phyloP scores from a whole-genome alignment of 2,113 vertebrate genomes.

The Paratilapia polleni region DNA sequence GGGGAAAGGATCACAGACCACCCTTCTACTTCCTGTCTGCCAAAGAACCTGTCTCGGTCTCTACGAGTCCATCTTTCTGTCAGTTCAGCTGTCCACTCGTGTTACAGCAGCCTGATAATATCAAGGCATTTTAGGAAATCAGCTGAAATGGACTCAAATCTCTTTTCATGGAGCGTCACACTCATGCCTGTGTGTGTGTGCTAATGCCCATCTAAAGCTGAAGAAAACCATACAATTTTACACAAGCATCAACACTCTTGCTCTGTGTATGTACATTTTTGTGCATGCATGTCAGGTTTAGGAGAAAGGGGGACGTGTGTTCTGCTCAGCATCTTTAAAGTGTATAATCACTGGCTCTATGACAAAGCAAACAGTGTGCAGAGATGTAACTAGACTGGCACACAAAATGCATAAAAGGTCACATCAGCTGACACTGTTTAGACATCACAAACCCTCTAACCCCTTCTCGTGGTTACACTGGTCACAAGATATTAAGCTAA shows the following conservation, averaged over 20 bases:
- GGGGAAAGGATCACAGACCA: conserved; percentile 27
- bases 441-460: conserved; percentile 25
- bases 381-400: neutral
- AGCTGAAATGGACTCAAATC: conserved; percentile 10
- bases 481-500: conserved; percentile 49
- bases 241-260: conserved; percentile 20
- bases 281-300: conserved; percentile 8
- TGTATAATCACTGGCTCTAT: neutral
- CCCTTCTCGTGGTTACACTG: neutral
- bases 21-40: conserved; percentile 29
- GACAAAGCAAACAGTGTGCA: neutral
- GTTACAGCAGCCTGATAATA: conserved; percentile 41
- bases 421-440: conserved; percentile 52
- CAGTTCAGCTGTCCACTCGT: neutral
- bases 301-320: conserved; percentile 17
- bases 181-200: neutral
- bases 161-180: conserved; percentile 34
- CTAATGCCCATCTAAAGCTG: conserved; percentile 1
- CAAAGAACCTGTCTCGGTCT: conserved; percentile 15
- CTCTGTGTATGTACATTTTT: neutral
- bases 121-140: conserved; percentile 45
- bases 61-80: neutral
- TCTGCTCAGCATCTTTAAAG: conserved; percentile 44
- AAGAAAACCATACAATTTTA: conserved; percentile 35
- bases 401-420: neutral